Evolutionary conservation across 2,113 vertebrate genomes (phyloP), one percentile per base, ranked within the genome.

Genomic region (Percopsis transmontana): DNA sequence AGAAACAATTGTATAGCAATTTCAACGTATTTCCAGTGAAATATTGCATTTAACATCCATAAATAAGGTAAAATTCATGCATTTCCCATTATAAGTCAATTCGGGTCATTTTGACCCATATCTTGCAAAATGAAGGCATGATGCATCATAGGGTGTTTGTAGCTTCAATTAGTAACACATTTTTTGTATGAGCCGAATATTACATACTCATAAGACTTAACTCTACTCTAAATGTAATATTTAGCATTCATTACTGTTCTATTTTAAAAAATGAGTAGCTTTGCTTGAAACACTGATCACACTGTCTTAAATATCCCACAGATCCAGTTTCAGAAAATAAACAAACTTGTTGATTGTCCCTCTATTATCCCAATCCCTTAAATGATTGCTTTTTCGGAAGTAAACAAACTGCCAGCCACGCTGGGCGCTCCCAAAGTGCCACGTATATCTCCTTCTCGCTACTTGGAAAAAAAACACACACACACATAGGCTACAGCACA

Each of bases 341-440:
- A 77, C 55, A 74, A 70, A 82, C 64, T 61, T 52, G 7, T 16
- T 18, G 47, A 54, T 50, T 57, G 58, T 68, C 62, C 65, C 41
- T 56, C 39, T 13, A 14, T 2, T 52, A 47, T 47, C 66, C 42
- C 61, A 62, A 19, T 21, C 40, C 56, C 50, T 52, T 14, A 19
- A 66, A 54, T n/a, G 51, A 76, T 70, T 59, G 10, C 33, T 38
- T 55, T 40, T 54, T 60, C 33, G 50, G 74, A 78, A 79, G 75
- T 82, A 83, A 85, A 88, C 83, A 83, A 79, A 83, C 55, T n/a
- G 20, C 4, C n/a, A 61, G 67, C 67, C 62, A 47, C 16, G 5
- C 33, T n/a, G 55, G 62, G 42, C 53, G 33, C 62, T 77, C 75
- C 70, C 73, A 59, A 47, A 54, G 68, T 74, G 54, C 55, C 44